A percentile compares a stretch with the other conserved stretches of the same genome.
These are phyloP conservation scores for Beris morrisii DNA, from an alignment of 2,888 invertebrate genomes.

Conservation along the genomic window DNA sequence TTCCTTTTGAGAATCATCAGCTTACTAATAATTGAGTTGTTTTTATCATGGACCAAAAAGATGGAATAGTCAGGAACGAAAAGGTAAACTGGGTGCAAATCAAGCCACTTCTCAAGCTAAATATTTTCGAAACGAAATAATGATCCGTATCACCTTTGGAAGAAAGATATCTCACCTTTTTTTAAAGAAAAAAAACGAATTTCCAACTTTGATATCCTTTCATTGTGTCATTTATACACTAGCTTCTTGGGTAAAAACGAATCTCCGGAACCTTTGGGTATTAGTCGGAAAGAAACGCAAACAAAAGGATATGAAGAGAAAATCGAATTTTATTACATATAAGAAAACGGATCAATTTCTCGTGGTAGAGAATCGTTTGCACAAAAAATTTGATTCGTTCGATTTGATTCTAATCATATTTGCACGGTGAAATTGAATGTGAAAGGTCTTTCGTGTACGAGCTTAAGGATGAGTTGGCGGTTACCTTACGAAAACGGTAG, in stretches of 20 bases:
- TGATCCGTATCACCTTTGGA: no score
- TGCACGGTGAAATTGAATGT: slow-evolving; percentile 19
- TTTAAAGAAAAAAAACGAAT: no score
- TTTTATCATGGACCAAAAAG: not conserved
- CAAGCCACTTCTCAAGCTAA: no score
- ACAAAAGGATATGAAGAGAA: not conserved
- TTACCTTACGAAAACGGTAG: not conserved
- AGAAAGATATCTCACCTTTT: no score
- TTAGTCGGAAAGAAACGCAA: no score
- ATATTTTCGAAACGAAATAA: no score
- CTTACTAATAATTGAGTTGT: slow-evolving; percentile 11
- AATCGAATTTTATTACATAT: slow-evolving; percentile 20
- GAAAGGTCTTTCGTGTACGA: not conserved
- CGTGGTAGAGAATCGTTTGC: not conserved
- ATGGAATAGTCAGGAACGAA: no score
- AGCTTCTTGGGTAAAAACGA: no score
- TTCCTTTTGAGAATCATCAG: not conserved
- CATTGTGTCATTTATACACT: no score
- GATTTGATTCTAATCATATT: slow-evolving; percentile 21
- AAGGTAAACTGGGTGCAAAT: slow-evolving; percentile 11
- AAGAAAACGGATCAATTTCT: not conserved
- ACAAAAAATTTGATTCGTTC: slow-evolving; percentile 6
- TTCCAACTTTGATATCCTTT: no score
- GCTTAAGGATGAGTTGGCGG: not conserved
- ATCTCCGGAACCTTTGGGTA: no score